Conservation (phyloP, 2,113 vertebrate species). For the Xiphophorus couchianus region DNA sequence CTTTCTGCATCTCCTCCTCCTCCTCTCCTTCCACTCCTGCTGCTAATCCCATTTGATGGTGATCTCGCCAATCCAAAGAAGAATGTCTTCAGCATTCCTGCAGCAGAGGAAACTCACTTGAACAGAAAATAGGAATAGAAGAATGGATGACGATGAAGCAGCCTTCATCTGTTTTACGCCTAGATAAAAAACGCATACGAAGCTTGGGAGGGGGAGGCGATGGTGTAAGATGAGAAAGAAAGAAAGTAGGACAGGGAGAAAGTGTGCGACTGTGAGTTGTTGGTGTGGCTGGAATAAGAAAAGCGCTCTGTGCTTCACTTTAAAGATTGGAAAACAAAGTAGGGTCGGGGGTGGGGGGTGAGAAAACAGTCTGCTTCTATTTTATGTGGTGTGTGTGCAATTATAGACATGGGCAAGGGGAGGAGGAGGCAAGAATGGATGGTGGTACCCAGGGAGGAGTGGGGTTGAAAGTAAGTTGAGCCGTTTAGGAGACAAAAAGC, state of each 20-base stretch:
- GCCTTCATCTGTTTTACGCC: conserved; percentile 31
- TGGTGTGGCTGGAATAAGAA: conserved; percentile 64
- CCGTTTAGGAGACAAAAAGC: conserved; percentile 42
- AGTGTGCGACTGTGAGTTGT: conserved; percentile 49
- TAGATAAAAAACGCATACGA: conserved; percentile 52
- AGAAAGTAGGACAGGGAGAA: conserved; percentile 56
- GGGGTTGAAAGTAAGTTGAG: conserved; percentile 41
- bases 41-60: conserved; percentile 80
- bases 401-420: conserved; percentile 65
- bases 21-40: conserved; percentile 58
- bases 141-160: conserved; percentile 43
- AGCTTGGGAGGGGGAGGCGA: conserved; percentile 1
- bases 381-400: conserved; percentile 81
- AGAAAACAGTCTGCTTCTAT: conserved; percentile 81
- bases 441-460: conserved; percentile 20
- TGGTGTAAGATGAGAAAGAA: conserved; percentile 19
- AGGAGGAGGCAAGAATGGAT: conserved; percentile 2
- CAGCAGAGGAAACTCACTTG: conserved; percentile 30
- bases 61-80: conserved; percentile 69
- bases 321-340: conserved; percentile 27
- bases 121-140: conserved; percentile 22
- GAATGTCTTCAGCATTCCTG: conserved; percentile 78
- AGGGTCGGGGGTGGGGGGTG: conserved; percentile 23
- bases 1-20: conserved; percentile 29
- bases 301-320: conserved; percentile 61